These are phyloP conservation scores for Monochamus saltuarius DNA, from an alignment of 1,140 invertebrate species.

Conservation along the genomic window DNA sequence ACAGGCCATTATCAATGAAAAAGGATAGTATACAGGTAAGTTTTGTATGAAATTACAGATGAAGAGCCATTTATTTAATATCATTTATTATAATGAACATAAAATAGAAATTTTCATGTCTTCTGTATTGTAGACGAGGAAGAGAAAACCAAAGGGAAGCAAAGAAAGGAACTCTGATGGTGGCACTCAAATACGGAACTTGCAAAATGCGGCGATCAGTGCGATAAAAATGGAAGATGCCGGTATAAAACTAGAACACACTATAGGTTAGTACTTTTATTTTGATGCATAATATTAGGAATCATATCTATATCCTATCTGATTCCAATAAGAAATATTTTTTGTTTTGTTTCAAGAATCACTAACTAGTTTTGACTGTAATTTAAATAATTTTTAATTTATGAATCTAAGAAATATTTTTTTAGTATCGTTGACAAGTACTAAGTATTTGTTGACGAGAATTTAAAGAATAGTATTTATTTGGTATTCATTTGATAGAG, in stretches of 20 bases:
- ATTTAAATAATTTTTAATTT: too few relatives aligned
- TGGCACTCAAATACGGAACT: slow-evolving; percentile 18
- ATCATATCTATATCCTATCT: too few relatives aligned
- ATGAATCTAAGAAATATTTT: too few relatives aligned
- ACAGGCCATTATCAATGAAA: slow-evolving; percentile 88
- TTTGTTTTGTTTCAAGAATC: too few relatives aligned
- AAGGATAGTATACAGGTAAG: slow-evolving; percentile 87
- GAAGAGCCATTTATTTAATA: not conserved
- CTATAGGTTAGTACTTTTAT: slow-evolving; percentile 34
- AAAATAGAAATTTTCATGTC: not conserved
- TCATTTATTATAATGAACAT: too few relatives aligned
- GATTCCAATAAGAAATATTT: too few relatives aligned
- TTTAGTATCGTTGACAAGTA: too few relatives aligned
- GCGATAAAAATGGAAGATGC: slow-evolving; percentile 41
- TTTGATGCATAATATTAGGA: not conserved
- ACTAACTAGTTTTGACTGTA: too few relatives aligned
- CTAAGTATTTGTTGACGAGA: too few relatives aligned
- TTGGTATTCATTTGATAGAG: too few relatives aligned
- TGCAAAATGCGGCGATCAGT: not conserved
- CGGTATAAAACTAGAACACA: slow-evolving; percentile 38
- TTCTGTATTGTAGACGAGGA: slow-evolving; percentile 71
- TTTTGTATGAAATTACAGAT: not conserved
- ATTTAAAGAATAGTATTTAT: too few relatives aligned
- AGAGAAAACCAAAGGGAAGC: slow-evolving; percentile 82
- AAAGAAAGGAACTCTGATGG: slow-evolving; percentile 48